Evolutionary conservation across 1,140 invertebrate species (phyloP).

Genomic region (Nasonia giraulti): DNA sequence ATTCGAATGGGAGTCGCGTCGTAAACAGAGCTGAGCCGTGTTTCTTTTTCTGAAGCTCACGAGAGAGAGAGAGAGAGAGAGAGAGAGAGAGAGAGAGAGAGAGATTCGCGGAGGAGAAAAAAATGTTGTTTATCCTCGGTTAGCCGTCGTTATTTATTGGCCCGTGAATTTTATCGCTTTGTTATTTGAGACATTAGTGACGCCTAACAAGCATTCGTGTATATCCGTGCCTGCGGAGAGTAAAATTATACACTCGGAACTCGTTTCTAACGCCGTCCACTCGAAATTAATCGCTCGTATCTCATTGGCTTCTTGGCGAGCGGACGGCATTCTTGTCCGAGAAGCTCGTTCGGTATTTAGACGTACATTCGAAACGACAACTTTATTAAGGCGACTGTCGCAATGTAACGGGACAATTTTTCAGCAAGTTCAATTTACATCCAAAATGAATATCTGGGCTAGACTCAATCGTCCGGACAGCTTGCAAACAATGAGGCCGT

Average conservation of each 20-base stretch:
- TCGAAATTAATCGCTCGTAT: slow-evolving; percentile 32
- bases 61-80: too few species aligned
- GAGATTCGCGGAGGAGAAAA: neutral
- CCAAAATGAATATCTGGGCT: neutral
- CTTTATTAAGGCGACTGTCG: neutral
- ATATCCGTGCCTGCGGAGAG: neutral
- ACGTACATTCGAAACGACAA: slow-evolving; percentile 28
- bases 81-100: too few species aligned
- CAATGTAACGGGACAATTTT: neutral
- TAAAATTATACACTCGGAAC: slow-evolving; percentile 29
- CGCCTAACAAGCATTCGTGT: neutral
- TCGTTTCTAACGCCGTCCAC: slow-evolving; percentile 1
- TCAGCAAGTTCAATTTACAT: neutral
- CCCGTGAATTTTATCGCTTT: slow-evolving; percentile 25
- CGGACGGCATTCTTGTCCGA: neutral
- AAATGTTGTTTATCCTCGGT: slow-evolving; percentile 25
- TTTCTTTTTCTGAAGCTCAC: neutral
- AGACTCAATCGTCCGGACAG: neutral
- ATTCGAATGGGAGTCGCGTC: neutral
- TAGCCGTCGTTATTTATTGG: slow-evolving; percentile 22
- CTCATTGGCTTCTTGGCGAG: neutral
- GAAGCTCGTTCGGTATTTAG: neutral
- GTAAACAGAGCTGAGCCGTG: neutral
- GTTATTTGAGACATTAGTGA: slow-evolving; percentile 35
- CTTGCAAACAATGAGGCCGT: neutral